phyloP scores from a whole-genome alignment of 2,888 invertebrate genomes.

The Lochmaea capreae region DNA sequence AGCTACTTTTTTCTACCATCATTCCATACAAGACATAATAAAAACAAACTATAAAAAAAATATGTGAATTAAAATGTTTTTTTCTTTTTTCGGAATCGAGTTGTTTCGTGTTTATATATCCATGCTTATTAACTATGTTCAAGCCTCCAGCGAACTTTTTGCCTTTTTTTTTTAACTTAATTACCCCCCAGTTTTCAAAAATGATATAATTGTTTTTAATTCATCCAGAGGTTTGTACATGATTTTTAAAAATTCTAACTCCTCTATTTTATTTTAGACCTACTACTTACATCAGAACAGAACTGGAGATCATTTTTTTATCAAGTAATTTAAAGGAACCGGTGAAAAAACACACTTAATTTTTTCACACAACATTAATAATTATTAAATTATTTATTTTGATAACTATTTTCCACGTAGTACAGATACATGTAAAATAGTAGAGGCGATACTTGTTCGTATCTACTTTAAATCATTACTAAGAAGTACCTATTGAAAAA shows the following conservation, averaged over 20 bases:
- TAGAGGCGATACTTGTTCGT: no score
- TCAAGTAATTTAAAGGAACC: background rate
- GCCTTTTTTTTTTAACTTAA: background rate
- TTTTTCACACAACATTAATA: no score
- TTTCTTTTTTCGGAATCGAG: background rate
- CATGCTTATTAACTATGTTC: slow-evolving; percentile 12
- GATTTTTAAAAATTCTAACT: background rate
- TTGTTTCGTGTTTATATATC: background rate
- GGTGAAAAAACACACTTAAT: no score
- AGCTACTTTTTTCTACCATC: background rate
- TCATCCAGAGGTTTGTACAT: slow-evolving; percentile 11
- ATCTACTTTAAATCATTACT: no score
- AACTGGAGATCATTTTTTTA: slow-evolving; percentile 1
- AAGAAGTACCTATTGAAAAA: no score
- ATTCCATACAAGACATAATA: slow-evolving; percentile 10
- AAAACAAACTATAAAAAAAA: background rate
- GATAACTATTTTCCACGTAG: no score
- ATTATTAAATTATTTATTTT: no score
- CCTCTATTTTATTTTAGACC: background rate
- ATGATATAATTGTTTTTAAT: background rate
- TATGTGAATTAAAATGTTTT: background rate
- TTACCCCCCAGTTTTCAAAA: background rate
- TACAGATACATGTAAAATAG: no score
- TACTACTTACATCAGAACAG: slow-evolving; percentile 19
- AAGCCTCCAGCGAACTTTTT: background rate